These are phyloP conservation scores for Xestia ashworthii DNA, from an alignment of 2,888 invertebrate genomes.

Conservation along the genomic window DNA sequence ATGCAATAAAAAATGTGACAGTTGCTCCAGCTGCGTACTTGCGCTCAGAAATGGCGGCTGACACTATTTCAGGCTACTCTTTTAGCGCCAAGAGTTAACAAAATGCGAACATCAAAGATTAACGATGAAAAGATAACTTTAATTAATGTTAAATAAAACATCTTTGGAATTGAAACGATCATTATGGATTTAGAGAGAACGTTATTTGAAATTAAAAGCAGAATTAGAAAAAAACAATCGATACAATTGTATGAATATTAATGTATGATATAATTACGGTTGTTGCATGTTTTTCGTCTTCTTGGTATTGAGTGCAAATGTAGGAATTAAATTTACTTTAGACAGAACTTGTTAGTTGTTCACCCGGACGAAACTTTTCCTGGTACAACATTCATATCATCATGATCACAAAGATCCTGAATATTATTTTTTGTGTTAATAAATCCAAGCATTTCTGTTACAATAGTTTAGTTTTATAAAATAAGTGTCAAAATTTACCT, in stretches of 20 bases:
- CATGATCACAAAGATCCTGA: not conserved
- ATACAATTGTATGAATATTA: constrained; percentile 57
- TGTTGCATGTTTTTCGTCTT: constrained; percentile 32
- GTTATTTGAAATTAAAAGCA: constrained; percentile 69
- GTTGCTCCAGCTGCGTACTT: constrained; percentile 70
- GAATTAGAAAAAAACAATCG: constrained; percentile 52
- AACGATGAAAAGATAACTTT: constrained; percentile 11
- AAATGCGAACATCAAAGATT: constrained; percentile 8
- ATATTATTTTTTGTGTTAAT: not conserved
- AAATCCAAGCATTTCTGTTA: not conserved
- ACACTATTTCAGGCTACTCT: constrained; percentile 55
- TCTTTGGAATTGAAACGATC: constrained; percentile 16
- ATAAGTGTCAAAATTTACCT: constrained; percentile 73
- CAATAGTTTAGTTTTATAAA: constrained; percentile 5
- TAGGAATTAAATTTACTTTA: not conserved
- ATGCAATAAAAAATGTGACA: constrained; percentile 75
- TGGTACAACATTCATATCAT: not conserved
- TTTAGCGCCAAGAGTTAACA: constrained; percentile 15
- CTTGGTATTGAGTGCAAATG: not conserved
- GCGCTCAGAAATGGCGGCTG: constrained; percentile 69
- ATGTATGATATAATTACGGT: constrained; percentile 50
- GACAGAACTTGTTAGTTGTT: not conserved
- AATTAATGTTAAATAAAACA: constrained; percentile 5
- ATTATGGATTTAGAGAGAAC: constrained; percentile 58
- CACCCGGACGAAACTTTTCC: not conserved